phyloP scores from a whole-genome alignment of 2,797 vertebrate genomes.

The Rhinatrema bivittatum region DNA sequence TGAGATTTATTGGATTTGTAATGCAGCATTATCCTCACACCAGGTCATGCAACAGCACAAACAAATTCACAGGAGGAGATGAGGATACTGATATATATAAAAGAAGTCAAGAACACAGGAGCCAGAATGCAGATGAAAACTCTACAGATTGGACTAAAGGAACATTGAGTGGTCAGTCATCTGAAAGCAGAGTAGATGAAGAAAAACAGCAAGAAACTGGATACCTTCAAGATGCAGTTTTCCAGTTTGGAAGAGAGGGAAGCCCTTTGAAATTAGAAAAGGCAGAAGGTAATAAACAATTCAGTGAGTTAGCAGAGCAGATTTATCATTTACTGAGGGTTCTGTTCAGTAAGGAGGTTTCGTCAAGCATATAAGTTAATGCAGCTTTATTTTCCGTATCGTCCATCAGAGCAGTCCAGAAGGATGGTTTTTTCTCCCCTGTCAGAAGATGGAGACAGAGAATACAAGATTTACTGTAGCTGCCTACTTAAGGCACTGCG shows the following conservation, averaged over 20 bases:
- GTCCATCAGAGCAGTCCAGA: too few relatives aligned
- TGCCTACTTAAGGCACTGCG: too few relatives aligned
- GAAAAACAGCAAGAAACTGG: constrained; percentile 62
- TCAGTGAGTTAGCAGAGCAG: constrained; percentile 1
- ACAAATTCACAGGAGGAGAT: constrained; percentile 25
- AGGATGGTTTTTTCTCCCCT: too few relatives aligned
- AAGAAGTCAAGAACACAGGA: constrained; percentile 50
- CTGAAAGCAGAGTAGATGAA: constrained; percentile 52
- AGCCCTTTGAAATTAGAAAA: constrained; percentile 24
- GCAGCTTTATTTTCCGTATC: too few relatives aligned
- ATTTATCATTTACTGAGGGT: too few relatives aligned
- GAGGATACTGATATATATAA: constrained; percentile 10
- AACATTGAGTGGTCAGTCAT: constrained; percentile 53
- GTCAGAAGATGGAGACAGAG: too few relatives aligned
- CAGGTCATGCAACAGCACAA: constrained; percentile 48
- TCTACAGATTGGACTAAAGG: constrained; percentile 42
- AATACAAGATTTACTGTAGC: too few relatives aligned
- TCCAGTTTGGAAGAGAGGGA: constrained; percentile 58
- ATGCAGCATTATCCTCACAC: constrained; percentile 59
- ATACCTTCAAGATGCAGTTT: constrained; percentile 33
- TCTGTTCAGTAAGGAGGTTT: too few relatives aligned
- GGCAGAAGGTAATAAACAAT: constrained; percentile 46
- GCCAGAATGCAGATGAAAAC: constrained; percentile 36
- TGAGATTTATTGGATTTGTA: constrained; percentile 83
- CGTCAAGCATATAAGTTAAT: too few relatives aligned